Percentiles rank a stretch among this genome's conserved stretches.
phyloP scores from a whole-genome alignment of 2,797 vertebrate genomes.

The Schizopygopsis pylzovi region DNA sequence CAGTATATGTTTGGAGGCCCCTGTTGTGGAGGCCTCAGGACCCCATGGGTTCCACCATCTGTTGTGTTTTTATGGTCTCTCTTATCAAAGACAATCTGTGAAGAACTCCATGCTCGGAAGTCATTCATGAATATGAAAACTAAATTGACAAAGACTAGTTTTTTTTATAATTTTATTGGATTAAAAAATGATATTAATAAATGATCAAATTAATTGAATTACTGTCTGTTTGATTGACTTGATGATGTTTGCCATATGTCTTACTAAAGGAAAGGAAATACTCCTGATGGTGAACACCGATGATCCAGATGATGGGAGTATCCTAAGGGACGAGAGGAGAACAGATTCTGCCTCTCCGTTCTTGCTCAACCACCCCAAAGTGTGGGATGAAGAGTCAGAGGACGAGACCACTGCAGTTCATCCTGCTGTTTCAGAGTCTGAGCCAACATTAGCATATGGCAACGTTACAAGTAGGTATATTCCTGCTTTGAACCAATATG shows the following conservation, averaged over 20 bases:
- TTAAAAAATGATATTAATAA: too few species aligned
- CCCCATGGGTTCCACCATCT: slow-evolving; percentile 79
- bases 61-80: slow-evolving; percentile 72
- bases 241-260: slow-evolving; percentile 20
- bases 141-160: not conserved
- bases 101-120: slow-evolving; percentile 59
- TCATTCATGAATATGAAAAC: slow-evolving; percentile 62
- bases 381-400: slow-evolving; percentile 48
- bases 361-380: slow-evolving; percentile 30
- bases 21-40: slow-evolving; percentile 71
- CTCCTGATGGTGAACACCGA: slow-evolving; percentile 71
- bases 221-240: not conserved
- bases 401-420: slow-evolving; percentile 35
- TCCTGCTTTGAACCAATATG: slow-evolving; percentile 35
- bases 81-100: slow-evolving; percentile 71
- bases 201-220: not conserved
- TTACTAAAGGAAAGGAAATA: slow-evolving; percentile 72
- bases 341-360: slow-evolving; percentile 23
- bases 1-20: slow-evolving; percentile 66
- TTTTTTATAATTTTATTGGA: not conserved
- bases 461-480: slow-evolving; percentile 59
- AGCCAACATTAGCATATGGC: slow-evolving; percentile 17
- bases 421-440: not conserved
- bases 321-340: slow-evolving; percentile 19
- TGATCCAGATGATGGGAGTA: slow-evolving; percentile 69